A percentile compares a stretch with the other conserved stretches of the same genome.
These are phyloP conservation scores for Xiphophorus maculatus DNA, from an alignment of 2,113 vertebrate genomes.

Conservation along the genomic window DNA sequence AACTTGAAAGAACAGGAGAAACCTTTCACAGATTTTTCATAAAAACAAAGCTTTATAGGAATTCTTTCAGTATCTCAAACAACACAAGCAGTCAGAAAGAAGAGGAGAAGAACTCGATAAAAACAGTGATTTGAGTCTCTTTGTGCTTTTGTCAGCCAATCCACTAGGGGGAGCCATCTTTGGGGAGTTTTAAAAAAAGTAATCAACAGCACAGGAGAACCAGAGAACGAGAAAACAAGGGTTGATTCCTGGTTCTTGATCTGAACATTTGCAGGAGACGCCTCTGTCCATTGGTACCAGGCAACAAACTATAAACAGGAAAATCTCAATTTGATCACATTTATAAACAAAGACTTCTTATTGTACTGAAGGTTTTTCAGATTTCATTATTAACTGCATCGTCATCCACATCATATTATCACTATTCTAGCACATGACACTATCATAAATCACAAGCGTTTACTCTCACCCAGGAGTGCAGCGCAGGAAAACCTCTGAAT, in stretches of 20 bases:
- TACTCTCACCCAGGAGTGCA: conserved; percentile 69
- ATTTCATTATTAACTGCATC: conserved; percentile 69
- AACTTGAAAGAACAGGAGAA: conserved; percentile 23
- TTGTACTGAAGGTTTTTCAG: conserved; percentile 52
- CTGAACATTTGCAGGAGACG: conserved; percentile 52
- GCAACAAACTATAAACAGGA: conserved; percentile 63
- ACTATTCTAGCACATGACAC: conserved; percentile 77
- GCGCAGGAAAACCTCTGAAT: conserved; percentile 75
- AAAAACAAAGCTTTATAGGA: conserved; percentile 61
- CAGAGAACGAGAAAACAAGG: conserved; percentile 37
- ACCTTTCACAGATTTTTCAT: conserved; percentile 41
- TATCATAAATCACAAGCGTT: conserved; percentile 76
- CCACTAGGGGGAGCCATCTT: conserved; percentile 75
- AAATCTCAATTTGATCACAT: conserved; percentile 59
- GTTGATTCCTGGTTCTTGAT: conserved; percentile 47
- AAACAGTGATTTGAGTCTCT: conserved; percentile 75
- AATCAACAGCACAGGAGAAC: conserved; percentile 19
- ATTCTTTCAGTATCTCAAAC: conserved; percentile 58
- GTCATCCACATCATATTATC: conserved; percentile 53
- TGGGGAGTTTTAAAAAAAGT: conserved; percentile 76
- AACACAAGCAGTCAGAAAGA: conserved; percentile 59
- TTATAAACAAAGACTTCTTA: conserved; percentile 69
- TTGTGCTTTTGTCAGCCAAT: conserved; percentile 81
- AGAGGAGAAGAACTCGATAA: conserved; percentile 34
- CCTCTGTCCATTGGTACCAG: conserved; percentile 55